phyloP scores from a whole-genome alignment of 2,113 vertebrate genomes.

The Propithecus coquereli region DNA sequence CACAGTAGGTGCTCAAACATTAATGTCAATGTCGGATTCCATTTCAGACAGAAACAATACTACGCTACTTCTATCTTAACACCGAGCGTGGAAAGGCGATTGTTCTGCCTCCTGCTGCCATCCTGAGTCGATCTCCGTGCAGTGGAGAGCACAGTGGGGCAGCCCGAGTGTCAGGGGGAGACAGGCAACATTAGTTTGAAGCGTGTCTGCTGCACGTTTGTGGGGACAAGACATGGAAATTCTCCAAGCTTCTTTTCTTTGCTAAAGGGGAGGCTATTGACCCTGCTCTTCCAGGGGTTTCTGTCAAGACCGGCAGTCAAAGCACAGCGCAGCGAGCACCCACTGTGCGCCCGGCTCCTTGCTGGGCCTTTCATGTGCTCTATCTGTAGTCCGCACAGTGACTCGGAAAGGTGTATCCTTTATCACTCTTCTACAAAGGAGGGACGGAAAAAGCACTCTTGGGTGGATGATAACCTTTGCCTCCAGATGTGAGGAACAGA shows the following conservation, averaged over 20 bases:
- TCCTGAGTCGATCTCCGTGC: neutral
- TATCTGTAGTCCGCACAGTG: accelerated
- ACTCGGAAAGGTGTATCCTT: neutral
- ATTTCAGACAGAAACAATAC: neutral
- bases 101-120: neutral
- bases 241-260: neutral
- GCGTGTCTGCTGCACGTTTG: neutral
- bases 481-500: too few species aligned
- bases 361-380: accelerated
- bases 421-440: neutral
- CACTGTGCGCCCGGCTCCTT: accelerated
- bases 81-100: accelerated
- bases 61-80: neutral
- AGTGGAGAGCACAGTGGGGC: neutral
- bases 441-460: neutral
- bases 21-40: accelerated
- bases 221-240: neutral
- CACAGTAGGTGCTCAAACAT: neutral
- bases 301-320: neutral
- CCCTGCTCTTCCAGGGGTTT: neutral
- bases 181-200: neutral
- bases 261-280: neutral
- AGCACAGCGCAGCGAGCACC: accelerated
- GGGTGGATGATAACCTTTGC: too few species aligned
- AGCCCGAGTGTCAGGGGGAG: neutral